These are phyloP conservation scores for Labeo rohita DNA, from an alignment of 2,113 vertebrate genomes.

Conservation along the genomic window DNA sequence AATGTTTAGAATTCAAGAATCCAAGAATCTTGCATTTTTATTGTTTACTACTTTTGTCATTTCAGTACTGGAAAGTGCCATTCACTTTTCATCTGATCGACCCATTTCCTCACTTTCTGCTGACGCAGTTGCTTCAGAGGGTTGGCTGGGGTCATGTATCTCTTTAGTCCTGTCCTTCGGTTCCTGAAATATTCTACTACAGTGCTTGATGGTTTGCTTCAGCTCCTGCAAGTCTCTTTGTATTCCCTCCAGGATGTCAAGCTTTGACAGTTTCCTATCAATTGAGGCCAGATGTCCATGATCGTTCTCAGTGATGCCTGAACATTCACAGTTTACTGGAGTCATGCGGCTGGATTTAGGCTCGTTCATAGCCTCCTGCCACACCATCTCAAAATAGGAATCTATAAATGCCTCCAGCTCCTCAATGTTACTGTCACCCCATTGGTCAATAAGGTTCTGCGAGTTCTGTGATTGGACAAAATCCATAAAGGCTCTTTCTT, in stretches of 20 bases:
- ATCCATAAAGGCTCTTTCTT: constrained; percentile 53
- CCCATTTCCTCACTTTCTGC: not conserved
- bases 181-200: constrained; percentile 59
- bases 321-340: not conserved
- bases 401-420: constrained; percentile 76
- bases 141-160: not conserved
- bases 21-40: not conserved
- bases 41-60: not conserved
- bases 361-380: constrained; percentile 61
- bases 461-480: constrained; percentile 53
- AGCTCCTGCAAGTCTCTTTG: constrained; percentile 64
- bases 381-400: constrained; percentile 67
- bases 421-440: constrained; percentile 68
- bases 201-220: constrained; percentile 56
- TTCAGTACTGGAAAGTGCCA: not conserved
- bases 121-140: constrained; percentile 1
- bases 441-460: constrained; percentile 66
- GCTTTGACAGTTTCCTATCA: constrained; percentile 69
- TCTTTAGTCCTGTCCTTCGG: constrained; percentile 47
- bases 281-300: constrained; percentile 63
- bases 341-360: accelerated
- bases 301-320: not conserved
- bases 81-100: constrained; percentile 1
- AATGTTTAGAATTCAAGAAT: not conserved
- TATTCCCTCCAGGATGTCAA: constrained; percentile 71